These are phyloP conservation scores for Clarias magur DNA, from an alignment of 2,113 vertebrate genomes.

Conservation along the genomic window DNA sequence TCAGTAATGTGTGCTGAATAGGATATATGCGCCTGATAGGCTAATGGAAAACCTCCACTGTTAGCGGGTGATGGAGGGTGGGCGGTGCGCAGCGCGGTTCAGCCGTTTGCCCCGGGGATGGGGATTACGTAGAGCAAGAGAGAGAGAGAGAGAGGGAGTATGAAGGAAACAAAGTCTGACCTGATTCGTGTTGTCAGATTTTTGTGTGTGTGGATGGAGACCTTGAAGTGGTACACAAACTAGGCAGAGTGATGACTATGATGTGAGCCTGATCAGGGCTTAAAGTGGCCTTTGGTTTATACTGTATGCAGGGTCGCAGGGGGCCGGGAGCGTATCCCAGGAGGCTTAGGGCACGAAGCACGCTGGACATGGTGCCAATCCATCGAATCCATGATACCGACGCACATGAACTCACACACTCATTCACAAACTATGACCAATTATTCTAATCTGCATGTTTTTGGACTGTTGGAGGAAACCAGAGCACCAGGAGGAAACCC, in stretches of 20 bases:
- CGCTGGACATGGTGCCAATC: too few relatives aligned
- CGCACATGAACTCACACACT: too few relatives aligned
- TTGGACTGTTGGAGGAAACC: too few relatives aligned
- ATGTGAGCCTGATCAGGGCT: constrained; percentile 50
- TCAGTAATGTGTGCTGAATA: constrained; percentile 33
- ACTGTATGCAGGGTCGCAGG: too few relatives aligned
- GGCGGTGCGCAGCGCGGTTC: constrained; percentile 55
- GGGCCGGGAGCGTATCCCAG: too few relatives aligned
- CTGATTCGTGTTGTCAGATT: constrained; percentile 53
- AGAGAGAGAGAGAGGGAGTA: constrained; percentile 33
- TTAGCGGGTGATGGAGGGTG: constrained; percentile 52
- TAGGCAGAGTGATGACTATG: constrained; percentile 53
- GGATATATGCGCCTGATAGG: constrained; percentile 34
- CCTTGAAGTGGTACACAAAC: constrained; percentile 23
- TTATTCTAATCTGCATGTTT: too few relatives aligned
- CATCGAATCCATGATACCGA: too few relatives aligned
- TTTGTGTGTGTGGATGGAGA: background rate
- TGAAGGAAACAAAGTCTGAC: constrained; percentile 33
- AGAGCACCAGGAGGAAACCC: too few relatives aligned
- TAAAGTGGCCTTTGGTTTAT: background rate
- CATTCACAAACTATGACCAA: too few relatives aligned
- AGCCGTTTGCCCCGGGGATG: constrained; percentile 44
- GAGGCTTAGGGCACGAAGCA: too few relatives aligned
- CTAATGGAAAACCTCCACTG: constrained; percentile 61
- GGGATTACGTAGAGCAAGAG: constrained; percentile 51